Percentiles rank a stretch among this genome's conserved stretches.
phyloP scores from a whole-genome alignment of 2,888 invertebrate species.

The Tortrix viridana region DNA sequence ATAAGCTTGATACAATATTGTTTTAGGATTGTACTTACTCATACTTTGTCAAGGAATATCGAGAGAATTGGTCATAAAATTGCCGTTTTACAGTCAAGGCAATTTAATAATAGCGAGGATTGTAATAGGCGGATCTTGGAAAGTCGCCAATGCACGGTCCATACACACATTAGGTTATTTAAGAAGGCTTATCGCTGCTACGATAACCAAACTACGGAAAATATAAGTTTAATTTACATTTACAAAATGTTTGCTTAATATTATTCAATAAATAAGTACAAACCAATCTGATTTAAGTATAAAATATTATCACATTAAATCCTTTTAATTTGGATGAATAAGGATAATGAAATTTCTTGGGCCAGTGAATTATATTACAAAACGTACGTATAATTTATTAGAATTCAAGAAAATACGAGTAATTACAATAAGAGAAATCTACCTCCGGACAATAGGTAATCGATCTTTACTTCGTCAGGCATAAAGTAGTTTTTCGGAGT shows the following conservation, averaged over 20 bases:
- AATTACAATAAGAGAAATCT: too few relatives aligned
- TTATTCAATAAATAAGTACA: too few relatives aligned
- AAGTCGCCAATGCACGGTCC: conserved; percentile 8
- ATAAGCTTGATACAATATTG: conserved; percentile 37
- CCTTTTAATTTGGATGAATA: too few relatives aligned
- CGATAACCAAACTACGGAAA: conserved; percentile 9
- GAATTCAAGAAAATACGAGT: too few relatives aligned
- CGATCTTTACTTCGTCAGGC: too few relatives aligned
- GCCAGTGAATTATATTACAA: too few relatives aligned
- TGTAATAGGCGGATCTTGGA: conserved; percentile 19
- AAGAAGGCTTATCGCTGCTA: conserved; percentile 7
- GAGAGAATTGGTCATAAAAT: conserved; percentile 35
- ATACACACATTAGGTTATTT: not conserved
- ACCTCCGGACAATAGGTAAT: too few relatives aligned
- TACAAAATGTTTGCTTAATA: not conserved
- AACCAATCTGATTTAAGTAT: too few relatives aligned
- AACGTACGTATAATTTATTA: too few relatives aligned
- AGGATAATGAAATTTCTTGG: too few relatives aligned
- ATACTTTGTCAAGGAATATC: conserved; percentile 36
- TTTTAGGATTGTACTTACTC: conserved; percentile 37
- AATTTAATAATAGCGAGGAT: conserved; percentile 37
- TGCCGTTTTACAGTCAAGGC: conserved; percentile 30
- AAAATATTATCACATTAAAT: too few relatives aligned
- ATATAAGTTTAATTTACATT: not conserved
- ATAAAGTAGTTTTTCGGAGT: too few relatives aligned